Percentiles rank a stretch among this genome's conserved stretches.
phyloP scores from a whole-genome alignment of 1,140 invertebrate genomes.

The Drosophila tsacasi region DNA sequence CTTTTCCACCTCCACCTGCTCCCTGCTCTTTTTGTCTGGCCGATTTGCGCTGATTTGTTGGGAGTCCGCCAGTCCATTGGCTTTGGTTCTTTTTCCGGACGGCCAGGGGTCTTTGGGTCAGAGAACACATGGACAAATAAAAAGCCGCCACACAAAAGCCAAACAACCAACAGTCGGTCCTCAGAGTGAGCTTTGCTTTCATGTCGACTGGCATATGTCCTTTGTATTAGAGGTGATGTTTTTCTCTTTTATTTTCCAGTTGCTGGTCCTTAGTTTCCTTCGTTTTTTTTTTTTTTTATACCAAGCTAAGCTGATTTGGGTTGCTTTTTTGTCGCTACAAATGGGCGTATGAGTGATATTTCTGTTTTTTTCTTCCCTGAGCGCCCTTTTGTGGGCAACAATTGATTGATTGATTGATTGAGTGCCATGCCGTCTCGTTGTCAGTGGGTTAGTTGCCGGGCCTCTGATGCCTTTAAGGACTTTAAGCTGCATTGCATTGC shows the following conservation, averaged over 20 bases:
- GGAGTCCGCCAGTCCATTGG: conserved; percentile 58
- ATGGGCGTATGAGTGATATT: conserved; percentile 64
- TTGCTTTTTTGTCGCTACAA: conserved; percentile 61
- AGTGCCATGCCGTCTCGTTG: conserved; percentile 52
- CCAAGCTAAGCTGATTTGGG: conserved; percentile 67
- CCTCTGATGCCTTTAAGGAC: conserved; percentile 14
- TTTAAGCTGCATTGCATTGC: conserved; percentile 10
- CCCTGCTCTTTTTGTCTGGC: conserved; percentile 45
- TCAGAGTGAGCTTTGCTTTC: conserved; percentile 53
- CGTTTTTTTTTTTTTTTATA: conserved; percentile 17
- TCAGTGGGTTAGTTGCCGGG: conserved; percentile 61
- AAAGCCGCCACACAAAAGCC: conserved; percentile 59
- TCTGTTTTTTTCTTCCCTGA: conserved; percentile 28
- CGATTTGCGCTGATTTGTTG: conserved; percentile 81
- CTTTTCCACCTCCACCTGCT: background rate
- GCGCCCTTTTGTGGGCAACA: conserved; percentile 63
- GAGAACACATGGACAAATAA: conserved; percentile 54
- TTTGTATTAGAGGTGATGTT: conserved; percentile 50
- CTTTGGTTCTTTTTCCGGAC: conserved; percentile 65
- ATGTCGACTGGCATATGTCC: conserved; percentile 76
- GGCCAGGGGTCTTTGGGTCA: conserved; percentile 66
- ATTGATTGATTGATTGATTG: conserved; percentile 71
- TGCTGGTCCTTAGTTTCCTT: conserved; percentile 31
- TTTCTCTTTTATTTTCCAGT: conserved; percentile 24
- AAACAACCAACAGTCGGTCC: conserved; percentile 13